Percentiles rank a stretch among this genome's conserved stretches.
phyloP scores from a whole-genome alignment of 1,140 invertebrate genomes.

The Drosophila varians region DNA sequence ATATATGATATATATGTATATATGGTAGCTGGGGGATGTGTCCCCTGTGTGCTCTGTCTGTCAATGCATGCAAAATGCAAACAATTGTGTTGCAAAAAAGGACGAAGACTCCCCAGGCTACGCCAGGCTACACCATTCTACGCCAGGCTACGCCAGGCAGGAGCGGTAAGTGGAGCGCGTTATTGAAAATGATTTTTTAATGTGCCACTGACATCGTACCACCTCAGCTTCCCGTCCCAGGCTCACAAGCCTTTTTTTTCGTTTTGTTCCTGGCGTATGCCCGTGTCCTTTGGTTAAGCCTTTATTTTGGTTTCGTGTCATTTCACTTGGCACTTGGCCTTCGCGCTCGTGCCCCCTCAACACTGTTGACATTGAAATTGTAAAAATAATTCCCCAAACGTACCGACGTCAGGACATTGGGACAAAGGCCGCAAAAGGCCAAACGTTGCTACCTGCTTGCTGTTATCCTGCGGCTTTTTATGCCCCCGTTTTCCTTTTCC shows the following conservation, averaged over 20 bases:
- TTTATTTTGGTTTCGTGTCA: background rate
- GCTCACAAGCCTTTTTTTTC: background rate
- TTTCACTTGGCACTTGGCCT: slow-evolving; percentile 38
- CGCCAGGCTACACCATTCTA: no score
- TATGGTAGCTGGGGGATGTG: background rate
- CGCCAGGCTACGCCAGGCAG: no score
- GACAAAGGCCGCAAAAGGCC: slow-evolving; percentile 59
- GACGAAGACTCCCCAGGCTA: no score
- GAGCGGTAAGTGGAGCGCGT: slow-evolving; percentile 58
- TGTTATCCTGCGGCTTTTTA: slow-evolving; percentile 34
- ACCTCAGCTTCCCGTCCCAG: background rate
- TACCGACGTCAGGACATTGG: slow-evolving; percentile 24
- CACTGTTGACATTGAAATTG: slow-evolving; percentile 76
- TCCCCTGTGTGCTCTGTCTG: slow-evolving; percentile 39
- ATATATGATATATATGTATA: background rate
- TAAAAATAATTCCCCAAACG: slow-evolving; percentile 70
- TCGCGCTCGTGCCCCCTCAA: slow-evolving; percentile 43
- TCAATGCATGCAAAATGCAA: slow-evolving; percentile 60
- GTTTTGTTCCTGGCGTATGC: background rate
- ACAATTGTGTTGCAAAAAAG: slow-evolving; percentile 37
- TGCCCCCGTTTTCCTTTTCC: no score
- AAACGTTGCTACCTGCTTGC: slow-evolving; percentile 34
- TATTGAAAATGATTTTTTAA: slow-evolving; percentile 81
- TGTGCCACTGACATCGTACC: slow-evolving; percentile 54
- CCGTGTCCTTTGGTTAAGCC: background rate